Base-by-base conservation (phyloP, 2,888 invertebrate genomes). In the Pyrochroa serraticornis region DNA sequence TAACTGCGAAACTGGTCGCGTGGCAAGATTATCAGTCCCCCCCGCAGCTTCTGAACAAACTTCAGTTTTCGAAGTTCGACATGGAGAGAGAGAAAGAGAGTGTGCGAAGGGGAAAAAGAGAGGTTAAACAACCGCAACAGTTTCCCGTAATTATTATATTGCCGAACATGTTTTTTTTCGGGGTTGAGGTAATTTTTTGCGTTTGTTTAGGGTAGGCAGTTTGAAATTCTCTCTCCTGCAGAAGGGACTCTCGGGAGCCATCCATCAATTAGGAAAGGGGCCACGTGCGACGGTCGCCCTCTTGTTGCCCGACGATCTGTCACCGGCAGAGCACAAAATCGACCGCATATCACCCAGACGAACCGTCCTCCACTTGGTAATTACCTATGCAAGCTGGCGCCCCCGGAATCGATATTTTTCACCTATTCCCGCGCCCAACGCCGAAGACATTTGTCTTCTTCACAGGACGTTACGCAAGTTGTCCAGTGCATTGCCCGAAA, bases 221-320 rank as follows among this genome's bases (percentile, higher is more conserved):
- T 52, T 35, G 13, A 32, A 36, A 43, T 45, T 52, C 38, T 13
- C 36, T 30, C 42, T 36, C 33, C 36, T 22, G 34, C 33, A 6
- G 34, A n/a, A 39, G 13, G 22, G 32, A 31, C 74, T 71, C 68
- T 54, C 32, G 74, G 65, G 75, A 66, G 64, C 67, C 58, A 75
- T 77, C 71, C 74, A 75, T 77, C 77, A 77, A 75, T 77, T 77
- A 77, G 69, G 66, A 67, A 22, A 22, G 65, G 68, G 48, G 61
- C 68, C 65, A 68, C 63, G 64, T 65, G 66, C 62, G 67, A 70
- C 70, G 67, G 67, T 63, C 66, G 63, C 63, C 69, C 68, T 67
- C 67, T 63, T 71, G 60, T 13, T 43, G 37, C 69, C 71, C 68
- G 69, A 66, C 73, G 70, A 75, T 76, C 75, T 76, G 76, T 76